These are phyloP conservation scores for Ruditapes philippinarum DNA, from an alignment of 1,140 invertebrate genomes.

Conservation along the genomic window DNA sequence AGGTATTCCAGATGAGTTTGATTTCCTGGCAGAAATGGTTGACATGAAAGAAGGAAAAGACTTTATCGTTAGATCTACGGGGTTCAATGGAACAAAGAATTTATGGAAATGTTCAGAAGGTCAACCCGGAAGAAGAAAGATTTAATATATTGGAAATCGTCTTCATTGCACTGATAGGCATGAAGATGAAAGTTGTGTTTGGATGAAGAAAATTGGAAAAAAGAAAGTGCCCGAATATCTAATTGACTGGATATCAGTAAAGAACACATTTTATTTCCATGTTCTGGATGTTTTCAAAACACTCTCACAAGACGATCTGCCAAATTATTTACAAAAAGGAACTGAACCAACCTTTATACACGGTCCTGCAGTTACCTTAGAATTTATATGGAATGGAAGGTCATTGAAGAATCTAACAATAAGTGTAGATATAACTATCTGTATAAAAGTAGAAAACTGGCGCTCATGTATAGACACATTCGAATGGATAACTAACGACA, in stretches of 20 bases:
- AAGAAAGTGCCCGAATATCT: constrained; percentile 25
- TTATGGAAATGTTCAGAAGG: background rate
- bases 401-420: constrained; percentile 53
- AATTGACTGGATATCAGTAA: background rate
- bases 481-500: background rate
- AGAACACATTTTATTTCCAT: background rate
- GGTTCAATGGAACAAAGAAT: background rate
- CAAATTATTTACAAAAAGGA: background rate
- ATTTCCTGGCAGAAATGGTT: constrained; percentile 43
- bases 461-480: constrained; percentile 4
- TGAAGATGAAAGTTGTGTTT: background rate
- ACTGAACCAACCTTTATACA: constrained; percentile 19
- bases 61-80: background rate
- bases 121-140: background rate
- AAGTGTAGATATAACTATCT: constrained; percentile 55
- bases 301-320: background rate
- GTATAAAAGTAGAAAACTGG: constrained; percentile 44
- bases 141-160: background rate
- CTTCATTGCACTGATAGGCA: background rate
- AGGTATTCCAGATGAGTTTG: constrained; percentile 50
- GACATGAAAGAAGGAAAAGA: background rate
- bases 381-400: constrained; percentile 57
- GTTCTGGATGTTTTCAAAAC: background rate
- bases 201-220: background rate
- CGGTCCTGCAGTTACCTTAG: constrained; percentile 38